These are phyloP conservation scores for Harlomillsia oculata DNA, from an alignment of 1,140 invertebrate species.

Conservation along the genomic window DNA sequence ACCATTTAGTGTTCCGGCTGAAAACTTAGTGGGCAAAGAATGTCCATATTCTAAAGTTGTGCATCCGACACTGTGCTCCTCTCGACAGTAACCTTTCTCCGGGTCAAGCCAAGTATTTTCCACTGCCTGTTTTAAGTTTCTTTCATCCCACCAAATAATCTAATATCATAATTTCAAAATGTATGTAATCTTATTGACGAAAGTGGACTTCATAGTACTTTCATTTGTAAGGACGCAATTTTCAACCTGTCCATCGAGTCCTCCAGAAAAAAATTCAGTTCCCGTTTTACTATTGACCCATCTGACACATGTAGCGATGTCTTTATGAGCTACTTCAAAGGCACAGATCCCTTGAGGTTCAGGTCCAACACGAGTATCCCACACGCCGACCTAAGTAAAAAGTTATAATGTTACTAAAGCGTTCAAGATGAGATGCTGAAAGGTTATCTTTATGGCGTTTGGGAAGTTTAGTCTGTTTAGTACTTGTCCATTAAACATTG, in stretches of 20 bases:
- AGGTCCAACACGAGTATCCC: conserved; percentile 65
- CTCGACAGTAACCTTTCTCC: conserved; percentile 45
- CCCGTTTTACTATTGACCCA: conserved; percentile 82
- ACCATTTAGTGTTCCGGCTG: conserved; percentile 65
- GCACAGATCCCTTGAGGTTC: conserved; percentile 55
- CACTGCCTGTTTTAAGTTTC: conserved; percentile 67
- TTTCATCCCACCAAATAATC: conserved; percentile 71
- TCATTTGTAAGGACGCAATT: not conserved
- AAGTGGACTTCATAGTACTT: too few species aligned
- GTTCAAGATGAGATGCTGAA: too few species aligned
- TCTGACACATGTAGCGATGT: conserved; percentile 63
- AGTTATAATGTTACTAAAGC: too few species aligned
- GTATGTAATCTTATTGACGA: too few species aligned
- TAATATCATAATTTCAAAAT: conserved; percentile 23
- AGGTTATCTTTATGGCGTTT: too few species aligned
- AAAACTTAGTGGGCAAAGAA: conserved; percentile 77
- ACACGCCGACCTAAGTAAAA: conserved; percentile 57
- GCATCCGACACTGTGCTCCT: conserved; percentile 58
- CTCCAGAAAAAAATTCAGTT: conserved; percentile 78
- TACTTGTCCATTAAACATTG: conserved; percentile 79
- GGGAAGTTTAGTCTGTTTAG: too few species aligned
- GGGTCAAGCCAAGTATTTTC: conserved; percentile 74
- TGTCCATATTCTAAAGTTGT: conserved; percentile 80
- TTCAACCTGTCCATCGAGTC: conserved; percentile 73
- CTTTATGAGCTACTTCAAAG: conserved; percentile 62